These are phyloP conservation scores for Trichomalopsis sarcophagae DNA, from an alignment of 1,140 invertebrate genomes.

Conservation along the genomic window DNA sequence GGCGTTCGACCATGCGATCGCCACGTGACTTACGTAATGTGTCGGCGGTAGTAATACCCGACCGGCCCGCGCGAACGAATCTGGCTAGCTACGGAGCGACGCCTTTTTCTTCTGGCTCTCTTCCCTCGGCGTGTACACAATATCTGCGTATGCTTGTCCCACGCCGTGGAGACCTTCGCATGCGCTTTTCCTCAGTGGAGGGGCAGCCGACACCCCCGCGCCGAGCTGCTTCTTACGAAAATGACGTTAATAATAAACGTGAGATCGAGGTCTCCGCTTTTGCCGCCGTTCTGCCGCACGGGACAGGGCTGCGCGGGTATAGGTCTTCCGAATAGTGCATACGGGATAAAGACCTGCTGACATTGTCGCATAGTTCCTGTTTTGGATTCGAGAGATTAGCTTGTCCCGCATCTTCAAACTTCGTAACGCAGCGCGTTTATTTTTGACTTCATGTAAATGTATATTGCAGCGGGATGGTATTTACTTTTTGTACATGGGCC, in stretches of 20 bases:
- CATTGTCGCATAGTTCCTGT: background rate
- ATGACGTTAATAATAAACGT: constrained; percentile 22
- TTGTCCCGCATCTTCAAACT: background rate
- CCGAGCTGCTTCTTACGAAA: constrained; percentile 6
- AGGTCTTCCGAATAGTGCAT: too few species aligned
- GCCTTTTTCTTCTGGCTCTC: background rate
- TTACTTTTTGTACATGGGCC: too few species aligned
- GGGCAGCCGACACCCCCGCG: background rate
- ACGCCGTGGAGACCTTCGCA: constrained; percentile 39
- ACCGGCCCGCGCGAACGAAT: background rate
- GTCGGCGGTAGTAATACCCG: background rate
- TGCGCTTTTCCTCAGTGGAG: background rate
- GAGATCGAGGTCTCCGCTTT: constrained; percentile 1
- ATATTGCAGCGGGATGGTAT: too few species aligned
- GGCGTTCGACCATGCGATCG: background rate
- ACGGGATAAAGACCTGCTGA: constrained; percentile 1
- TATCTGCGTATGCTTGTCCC: background rate
- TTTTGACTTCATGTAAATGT: background rate
- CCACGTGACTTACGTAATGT: constrained; percentile 45
- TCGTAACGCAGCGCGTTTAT: background rate
- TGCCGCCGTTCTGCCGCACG: too few species aligned
- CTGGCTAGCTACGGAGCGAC: background rate
- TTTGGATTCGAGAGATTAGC: background rate
- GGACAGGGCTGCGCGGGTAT: too few species aligned
- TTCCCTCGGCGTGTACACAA: too few species aligned